Percentiles rank a stretch among this genome's conserved stretches.
phyloP scores from a whole-genome alignment of 2,113 vertebrate genomes.

The Romanogobio albipinnatus region DNA sequence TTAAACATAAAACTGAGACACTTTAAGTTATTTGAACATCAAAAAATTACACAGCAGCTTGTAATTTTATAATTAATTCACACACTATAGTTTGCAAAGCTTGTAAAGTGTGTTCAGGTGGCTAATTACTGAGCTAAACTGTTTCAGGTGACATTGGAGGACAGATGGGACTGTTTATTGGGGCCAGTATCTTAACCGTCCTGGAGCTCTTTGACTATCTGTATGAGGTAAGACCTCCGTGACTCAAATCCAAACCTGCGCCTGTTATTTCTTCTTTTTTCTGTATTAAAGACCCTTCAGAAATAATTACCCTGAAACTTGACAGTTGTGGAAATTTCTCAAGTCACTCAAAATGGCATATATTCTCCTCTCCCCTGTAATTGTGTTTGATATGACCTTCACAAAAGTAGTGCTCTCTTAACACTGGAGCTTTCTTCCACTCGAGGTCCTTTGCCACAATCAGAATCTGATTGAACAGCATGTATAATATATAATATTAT shows the following conservation, averaged over 20 bases:
- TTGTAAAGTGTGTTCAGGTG: slow-evolving; percentile 30
- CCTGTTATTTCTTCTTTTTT: background rate
- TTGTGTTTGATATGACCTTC: background rate
- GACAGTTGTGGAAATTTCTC: background rate
- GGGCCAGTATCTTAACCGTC: slow-evolving; percentile 95
- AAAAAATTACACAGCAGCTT: background rate
- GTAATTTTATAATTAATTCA: background rate
- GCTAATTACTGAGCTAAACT: background rate
- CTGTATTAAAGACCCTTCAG: background rate
- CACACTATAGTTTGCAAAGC: background rate
- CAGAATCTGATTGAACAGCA: background rate
- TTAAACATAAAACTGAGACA: background rate
- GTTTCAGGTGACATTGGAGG: slow-evolving; percentile 93
- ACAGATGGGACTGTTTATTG: slow-evolving; percentile 98
- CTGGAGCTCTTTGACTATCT: slow-evolving; percentile 97
- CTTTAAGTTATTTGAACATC: background rate
- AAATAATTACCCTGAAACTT: background rate
- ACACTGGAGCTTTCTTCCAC: background rate
- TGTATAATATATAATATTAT: background rate
- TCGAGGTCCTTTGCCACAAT: background rate
- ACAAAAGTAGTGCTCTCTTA: background rate
- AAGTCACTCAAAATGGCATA: background rate
- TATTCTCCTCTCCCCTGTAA: background rate
- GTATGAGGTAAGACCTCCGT: slow-evolving; percentile 83
- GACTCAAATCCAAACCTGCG: background rate